These are phyloP conservation scores for Mionectes olivaceus DNA, from an alignment of 2,797 vertebrate genomes.

Conservation along the genomic window DNA sequence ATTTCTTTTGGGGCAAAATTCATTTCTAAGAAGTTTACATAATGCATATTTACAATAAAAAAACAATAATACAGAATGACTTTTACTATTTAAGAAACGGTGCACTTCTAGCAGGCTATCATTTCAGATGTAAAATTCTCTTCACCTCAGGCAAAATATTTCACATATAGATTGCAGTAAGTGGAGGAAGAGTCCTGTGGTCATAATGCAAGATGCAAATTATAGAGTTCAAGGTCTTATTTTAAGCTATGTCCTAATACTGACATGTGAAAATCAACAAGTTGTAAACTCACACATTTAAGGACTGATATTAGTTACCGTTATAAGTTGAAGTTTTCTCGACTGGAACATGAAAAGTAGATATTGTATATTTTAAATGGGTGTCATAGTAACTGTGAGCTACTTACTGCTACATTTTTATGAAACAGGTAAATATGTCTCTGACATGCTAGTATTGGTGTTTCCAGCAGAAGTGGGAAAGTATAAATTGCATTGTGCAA, in stretches of 20 bases:
- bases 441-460: not conserved
- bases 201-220: not conserved
- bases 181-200: not conserved
- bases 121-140: not conserved
- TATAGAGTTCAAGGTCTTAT: not conserved
- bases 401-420: not conserved
- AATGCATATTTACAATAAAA: not conserved
- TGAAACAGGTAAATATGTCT: not conserved
- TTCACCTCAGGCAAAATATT: not conserved
- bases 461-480: not conserved
- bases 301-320: not conserved
- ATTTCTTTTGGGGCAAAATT: slow-evolving; percentile 22
- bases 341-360: not conserved
- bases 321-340: not conserved
- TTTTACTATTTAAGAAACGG: not conserved
- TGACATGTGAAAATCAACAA: not conserved
- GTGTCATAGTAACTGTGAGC: not conserved
- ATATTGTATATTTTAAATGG: not conserved
- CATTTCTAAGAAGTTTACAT: slow-evolving; percentile 17
- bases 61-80: slow-evolving; percentile 3
- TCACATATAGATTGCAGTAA: not conserved
- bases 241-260: not conserved
- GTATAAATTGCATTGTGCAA: not conserved
- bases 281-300: not conserved
- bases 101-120: not conserved